These are phyloP conservation scores for Dyspetes luteomarginatus DNA, from an alignment of 2,888 invertebrate species.

Conservation along the genomic window DNA sequence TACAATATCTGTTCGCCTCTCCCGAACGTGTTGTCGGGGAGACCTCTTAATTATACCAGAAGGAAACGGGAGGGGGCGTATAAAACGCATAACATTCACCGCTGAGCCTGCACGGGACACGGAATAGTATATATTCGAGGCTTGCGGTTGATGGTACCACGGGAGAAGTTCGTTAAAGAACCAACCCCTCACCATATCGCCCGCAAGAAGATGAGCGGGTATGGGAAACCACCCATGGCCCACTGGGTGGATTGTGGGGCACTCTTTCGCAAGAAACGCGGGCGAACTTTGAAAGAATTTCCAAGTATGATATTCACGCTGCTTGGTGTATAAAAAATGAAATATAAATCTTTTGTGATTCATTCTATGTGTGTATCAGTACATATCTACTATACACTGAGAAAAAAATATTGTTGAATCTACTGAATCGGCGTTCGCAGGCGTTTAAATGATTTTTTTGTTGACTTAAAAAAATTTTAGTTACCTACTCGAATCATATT, in stretches of 20 bases:
- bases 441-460: too few species aligned
- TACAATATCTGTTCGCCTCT: constrained; percentile 34
- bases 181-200: background rate
- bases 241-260: background rate
- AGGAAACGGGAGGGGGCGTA: constrained; percentile 46
- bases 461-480: too few species aligned
- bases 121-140: constrained; percentile 57
- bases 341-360: constrained; percentile 22
- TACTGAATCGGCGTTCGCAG: too few species aligned
- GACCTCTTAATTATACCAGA: constrained; percentile 67
- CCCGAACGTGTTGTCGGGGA: constrained; percentile 56
- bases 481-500: too few species aligned
- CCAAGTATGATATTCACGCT: constrained; percentile 19
- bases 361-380: background rate
- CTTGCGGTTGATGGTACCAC: constrained; percentile 61
- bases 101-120: constrained; percentile 60
- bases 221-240: background rate
- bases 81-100: constrained; percentile 32
- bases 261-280: constrained; percentile 41
- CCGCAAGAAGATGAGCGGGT: constrained; percentile 35
- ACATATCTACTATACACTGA: too few species aligned
- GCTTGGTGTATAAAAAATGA: constrained; percentile 7
- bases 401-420: too few species aligned
- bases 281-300: constrained; percentile 58
- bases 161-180: constrained; percentile 61